Evolutionary conservation across 1,140 invertebrate genomes (phyloP).

Genomic region (Aradophagus sp.): DNA sequence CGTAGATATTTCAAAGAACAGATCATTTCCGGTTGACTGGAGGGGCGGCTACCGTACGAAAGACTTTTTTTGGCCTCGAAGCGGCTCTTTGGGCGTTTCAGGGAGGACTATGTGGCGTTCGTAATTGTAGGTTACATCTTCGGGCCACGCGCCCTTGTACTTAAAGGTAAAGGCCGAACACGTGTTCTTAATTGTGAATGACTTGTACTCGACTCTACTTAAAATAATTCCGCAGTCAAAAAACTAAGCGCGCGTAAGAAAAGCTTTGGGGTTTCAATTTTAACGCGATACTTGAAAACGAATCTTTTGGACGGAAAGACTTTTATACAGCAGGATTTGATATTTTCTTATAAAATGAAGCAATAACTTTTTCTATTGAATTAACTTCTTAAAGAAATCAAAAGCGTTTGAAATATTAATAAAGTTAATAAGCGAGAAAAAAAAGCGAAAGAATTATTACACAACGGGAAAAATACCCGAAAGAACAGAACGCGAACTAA

Average conservation of each 20-base stretch:
- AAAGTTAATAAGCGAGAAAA: too few relatives aligned
- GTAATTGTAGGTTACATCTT: slow-evolving; percentile 60
- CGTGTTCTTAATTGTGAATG: slow-evolving; percentile 57
- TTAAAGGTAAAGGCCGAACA: slow-evolving; percentile 58
- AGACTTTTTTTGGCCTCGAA: slow-evolving; percentile 56
- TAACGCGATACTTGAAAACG: too few relatives aligned
- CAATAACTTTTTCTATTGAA: too few relatives aligned
- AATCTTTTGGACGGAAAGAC: too few relatives aligned
- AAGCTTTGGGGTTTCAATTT: too few relatives aligned
- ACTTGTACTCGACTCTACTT: slow-evolving; percentile 46
- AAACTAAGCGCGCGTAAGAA: neutral
- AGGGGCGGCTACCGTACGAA: slow-evolving; percentile 56
- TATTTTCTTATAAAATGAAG: too few relatives aligned
- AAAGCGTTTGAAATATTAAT: too few relatives aligned
- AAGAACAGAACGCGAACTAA: slow-evolving; percentile 9
- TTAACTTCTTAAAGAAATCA: too few relatives aligned
- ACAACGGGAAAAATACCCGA: too few relatives aligned
- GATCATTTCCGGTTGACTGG: slow-evolving; percentile 55
- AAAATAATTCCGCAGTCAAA: slow-evolving; percentile 39
- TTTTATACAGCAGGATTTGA: too few relatives aligned
- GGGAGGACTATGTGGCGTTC: slow-evolving; percentile 56
- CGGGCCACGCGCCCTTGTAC: slow-evolving; percentile 59
- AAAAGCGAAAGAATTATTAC: too few relatives aligned
- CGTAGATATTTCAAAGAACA: slow-evolving; percentile 40
- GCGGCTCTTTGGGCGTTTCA: slow-evolving; percentile 52